Base-by-base conservation (phyloP, 1,140 invertebrate species). In the Coptotermes formosanus region DNA sequence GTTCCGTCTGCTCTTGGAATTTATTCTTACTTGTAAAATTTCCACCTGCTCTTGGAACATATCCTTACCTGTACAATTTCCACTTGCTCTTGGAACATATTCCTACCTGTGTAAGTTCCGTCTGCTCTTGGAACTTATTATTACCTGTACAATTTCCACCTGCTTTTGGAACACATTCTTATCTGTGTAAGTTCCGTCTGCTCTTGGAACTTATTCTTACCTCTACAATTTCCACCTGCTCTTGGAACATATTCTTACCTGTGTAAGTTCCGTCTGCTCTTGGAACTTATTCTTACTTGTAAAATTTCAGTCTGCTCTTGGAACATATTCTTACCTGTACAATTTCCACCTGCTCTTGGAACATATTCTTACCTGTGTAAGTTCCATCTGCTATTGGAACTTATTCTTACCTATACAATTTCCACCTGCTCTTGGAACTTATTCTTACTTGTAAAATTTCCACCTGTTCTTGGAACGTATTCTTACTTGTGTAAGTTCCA, bases 21-120 rank as follows among this genome's bases (percentile, higher is more conserved):
- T 1, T n/a, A 45, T 82, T 88, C 91, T 69, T 23, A n/a, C n/a
- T n/a, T n/a, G n/a, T n/a, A n/a, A n/a, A 23, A 23, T 2, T 69
- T n/a, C n/a, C 64, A 69, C 3, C n/a, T 69, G 21, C 64, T 69
- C 82, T 3, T 23, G 21, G 82, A 2, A 83, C 21, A 83, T 32
- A 38, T 83, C 6, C 21, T 83, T 32, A 83, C 23, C 23, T 83
- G 21, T 25, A 25, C 7, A 32, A 83, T 2, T 38, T 83, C 23
- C 44, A 23, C 7, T 6, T 83, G 3, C 23, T 38, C 21, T 6
- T 21, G 21, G 23, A 2, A 30, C 48, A 1, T 84, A n/a, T 84
- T 32, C 45, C 30, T 48, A 84, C 55, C 30, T 30, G 55, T 43
- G 3, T 16, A 48, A 21, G 69, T 82, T 81, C 75, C 75, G n/a